phyloP scores from a whole-genome alignment of 2,888 invertebrate genomes.

The Mythimna pallens region DNA sequence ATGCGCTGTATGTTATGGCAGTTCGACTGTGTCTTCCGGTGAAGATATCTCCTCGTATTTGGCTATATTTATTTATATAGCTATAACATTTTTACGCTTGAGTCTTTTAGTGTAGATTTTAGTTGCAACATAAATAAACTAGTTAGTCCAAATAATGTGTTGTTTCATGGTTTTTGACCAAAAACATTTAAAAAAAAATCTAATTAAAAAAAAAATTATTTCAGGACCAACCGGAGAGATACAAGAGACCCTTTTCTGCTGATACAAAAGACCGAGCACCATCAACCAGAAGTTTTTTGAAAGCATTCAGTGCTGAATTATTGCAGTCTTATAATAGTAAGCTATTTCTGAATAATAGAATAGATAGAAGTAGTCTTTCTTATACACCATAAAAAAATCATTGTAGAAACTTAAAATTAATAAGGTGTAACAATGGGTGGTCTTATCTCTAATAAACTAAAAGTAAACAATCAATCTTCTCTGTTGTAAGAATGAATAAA shows the following conservation, averaged over 20 bases:
- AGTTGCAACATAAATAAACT: neutral
- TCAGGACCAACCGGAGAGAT: slow-evolving; percentile 83
- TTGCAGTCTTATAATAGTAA: slow-evolving; percentile 82
- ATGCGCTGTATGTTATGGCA: neutral
- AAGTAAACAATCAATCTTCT: too few species aligned
- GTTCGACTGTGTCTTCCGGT: too few species aligned
- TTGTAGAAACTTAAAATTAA: too few species aligned
- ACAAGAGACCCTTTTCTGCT: slow-evolving; percentile 87
- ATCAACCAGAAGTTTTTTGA: slow-evolving; percentile 81
- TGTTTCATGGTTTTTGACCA: neutral
- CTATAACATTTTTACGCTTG: neutral
- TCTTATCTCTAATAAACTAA: too few species aligned
- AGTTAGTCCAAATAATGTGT: neutral
- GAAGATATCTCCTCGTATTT: neutral
- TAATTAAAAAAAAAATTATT: too few species aligned
- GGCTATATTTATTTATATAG: neutral
- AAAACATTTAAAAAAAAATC: too few species aligned
- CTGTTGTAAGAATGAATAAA: neutral
- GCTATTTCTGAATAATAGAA: slow-evolving; percentile 21
- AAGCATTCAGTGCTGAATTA: slow-evolving; percentile 82
- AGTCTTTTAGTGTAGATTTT: too few species aligned
- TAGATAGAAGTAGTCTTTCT: too few species aligned
- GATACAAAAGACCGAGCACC: slow-evolving; percentile 82
- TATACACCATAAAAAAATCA: too few species aligned
- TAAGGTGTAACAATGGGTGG: too few species aligned